These are phyloP conservation scores for Scaptomyza hsui DNA, from an alignment of 1,140 invertebrate genomes.

Conservation along the genomic window DNA sequence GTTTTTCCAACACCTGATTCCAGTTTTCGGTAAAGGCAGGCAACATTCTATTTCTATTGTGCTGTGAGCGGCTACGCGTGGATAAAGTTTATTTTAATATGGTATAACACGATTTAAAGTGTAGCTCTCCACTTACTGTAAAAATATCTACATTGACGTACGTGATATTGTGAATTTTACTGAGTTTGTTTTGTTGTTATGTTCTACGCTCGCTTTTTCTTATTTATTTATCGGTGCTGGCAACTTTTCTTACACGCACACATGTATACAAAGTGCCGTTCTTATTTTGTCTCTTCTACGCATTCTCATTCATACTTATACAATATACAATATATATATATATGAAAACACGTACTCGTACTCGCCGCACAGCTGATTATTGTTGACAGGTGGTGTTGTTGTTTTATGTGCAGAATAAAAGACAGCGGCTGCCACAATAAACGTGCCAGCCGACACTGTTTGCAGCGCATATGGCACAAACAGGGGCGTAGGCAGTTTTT, in stretches of 20 bases:
- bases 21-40: slow-evolving; percentile 10
- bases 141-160: slow-evolving; percentile 28
- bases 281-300: slow-evolving; percentile 3
- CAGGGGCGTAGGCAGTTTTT: neutral
- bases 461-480: too few relatives aligned
- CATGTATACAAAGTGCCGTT: neutral
- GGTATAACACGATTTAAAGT: neutral
- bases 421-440: slow-evolving; percentile 16
- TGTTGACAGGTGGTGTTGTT: slow-evolving; percentile 26
- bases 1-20: neutral
- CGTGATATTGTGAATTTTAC: slow-evolving; percentile 58
- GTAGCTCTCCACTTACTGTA: neutral
- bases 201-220: slow-evolving; percentile 35
- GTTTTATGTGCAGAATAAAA: neutral
- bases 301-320: slow-evolving; percentile 16
- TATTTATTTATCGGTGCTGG: slow-evolving; percentile 35
- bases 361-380: slow-evolving; percentile 28
- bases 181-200: slow-evolving; percentile 41
- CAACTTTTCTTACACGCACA: slow-evolving; percentile 19
- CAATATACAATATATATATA: too few relatives aligned
- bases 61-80: too few relatives aligned
- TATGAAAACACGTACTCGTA: neutral
- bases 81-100: neutral
- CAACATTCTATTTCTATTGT: neutral
- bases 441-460: neutral